A percentile compares a stretch with the other conserved stretches of the same genome.
These are phyloP conservation scores for Bolborhynchus lineola DNA, from an alignment of 2,113 vertebrate genomes.

Conservation along the genomic window DNA sequence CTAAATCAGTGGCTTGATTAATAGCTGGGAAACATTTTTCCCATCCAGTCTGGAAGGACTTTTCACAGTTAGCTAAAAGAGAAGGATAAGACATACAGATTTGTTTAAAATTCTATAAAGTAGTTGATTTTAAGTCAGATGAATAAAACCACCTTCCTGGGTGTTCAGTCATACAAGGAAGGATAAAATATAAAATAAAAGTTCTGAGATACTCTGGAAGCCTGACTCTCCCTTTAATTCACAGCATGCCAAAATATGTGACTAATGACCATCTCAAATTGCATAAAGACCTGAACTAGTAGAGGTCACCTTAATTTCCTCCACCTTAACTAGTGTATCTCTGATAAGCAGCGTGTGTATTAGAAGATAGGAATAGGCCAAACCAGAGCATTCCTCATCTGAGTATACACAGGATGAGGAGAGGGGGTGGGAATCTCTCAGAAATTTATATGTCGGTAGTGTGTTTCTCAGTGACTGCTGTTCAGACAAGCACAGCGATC, in stretches of 20 bases:
- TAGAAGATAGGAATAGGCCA: constrained; percentile 16
- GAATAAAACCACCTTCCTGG: background rate
- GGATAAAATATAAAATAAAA: background rate
- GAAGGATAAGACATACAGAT: background rate
- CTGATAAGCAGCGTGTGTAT: constrained; percentile 23
- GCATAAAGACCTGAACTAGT: constrained; percentile 48
- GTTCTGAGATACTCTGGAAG: background rate
- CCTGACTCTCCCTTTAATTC: background rate
- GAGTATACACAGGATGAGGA: background rate
- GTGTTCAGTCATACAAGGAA: background rate
- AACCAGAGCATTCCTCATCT: constrained; percentile 9
- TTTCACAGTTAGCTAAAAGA: constrained; percentile 11
- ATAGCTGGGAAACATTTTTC: constrained; percentile 38
- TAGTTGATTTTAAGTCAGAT: background rate
- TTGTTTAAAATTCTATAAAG: background rate
- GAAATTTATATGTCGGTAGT: background rate
- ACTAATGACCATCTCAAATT: constrained; percentile 64
- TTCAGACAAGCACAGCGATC: constrained; percentile 39
- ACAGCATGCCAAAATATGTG: constrained; percentile 42
- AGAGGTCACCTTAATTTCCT: constrained; percentile 68
- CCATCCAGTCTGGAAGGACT: background rate
- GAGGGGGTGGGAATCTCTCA: background rate
- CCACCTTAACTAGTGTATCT: constrained; percentile 52
- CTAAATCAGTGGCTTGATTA: constrained; percentile 52
- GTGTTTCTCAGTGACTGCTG: constrained; percentile 27